Evolutionary conservation across 2,797 vertebrate species (phyloP).

Genomic region (Gadopsis bispinosus): DNA sequence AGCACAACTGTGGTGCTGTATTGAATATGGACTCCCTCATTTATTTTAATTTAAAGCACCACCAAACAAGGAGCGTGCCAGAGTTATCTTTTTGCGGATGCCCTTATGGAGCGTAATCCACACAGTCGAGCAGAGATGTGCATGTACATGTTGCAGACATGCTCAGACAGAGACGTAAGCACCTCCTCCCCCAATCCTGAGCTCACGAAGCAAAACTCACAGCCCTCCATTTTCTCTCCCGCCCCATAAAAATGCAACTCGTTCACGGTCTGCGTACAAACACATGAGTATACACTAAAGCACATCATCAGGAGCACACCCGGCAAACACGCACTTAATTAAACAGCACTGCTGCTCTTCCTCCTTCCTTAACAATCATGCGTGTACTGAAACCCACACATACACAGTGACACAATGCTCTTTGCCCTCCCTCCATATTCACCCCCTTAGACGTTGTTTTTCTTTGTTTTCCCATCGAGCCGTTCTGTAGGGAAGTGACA

Average conservation of each 20-base stretch:
- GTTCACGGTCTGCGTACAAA: neutral
- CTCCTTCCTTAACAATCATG: neutral
- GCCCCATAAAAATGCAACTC: constrained; percentile 8
- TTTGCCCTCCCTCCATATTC: constrained; percentile 32
- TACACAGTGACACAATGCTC: constrained; percentile 23
- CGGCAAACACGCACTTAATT: constrained; percentile 1
- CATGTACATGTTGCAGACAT: constrained; percentile 30
- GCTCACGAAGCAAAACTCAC: constrained; percentile 19
- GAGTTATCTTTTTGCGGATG: constrained; percentile 42
- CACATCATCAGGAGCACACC: neutral
- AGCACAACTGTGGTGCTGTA: constrained; percentile 54
- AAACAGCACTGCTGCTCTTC: neutral
- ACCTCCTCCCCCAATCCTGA: constrained; percentile 1
- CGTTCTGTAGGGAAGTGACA: constrained; percentile 54
- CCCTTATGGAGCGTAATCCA: constrained; percentile 40
- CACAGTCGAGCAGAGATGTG: constrained; percentile 39
- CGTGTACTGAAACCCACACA: neutral
- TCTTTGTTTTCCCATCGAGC: constrained; percentile 51
- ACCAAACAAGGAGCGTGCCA: constrained; percentile 43
- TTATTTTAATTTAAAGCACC: constrained; percentile 73
- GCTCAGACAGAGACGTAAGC: constrained; percentile 21
- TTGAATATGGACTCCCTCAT: constrained; percentile 69
- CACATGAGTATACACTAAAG: constrained; percentile 5
- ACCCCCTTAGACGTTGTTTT: constrained; percentile 37
- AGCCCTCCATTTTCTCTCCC: constrained; percentile 24